These are phyloP conservation scores for Drosophila planitibia DNA, from an alignment of 2,888 invertebrate genomes.

Conservation along the genomic window DNA sequence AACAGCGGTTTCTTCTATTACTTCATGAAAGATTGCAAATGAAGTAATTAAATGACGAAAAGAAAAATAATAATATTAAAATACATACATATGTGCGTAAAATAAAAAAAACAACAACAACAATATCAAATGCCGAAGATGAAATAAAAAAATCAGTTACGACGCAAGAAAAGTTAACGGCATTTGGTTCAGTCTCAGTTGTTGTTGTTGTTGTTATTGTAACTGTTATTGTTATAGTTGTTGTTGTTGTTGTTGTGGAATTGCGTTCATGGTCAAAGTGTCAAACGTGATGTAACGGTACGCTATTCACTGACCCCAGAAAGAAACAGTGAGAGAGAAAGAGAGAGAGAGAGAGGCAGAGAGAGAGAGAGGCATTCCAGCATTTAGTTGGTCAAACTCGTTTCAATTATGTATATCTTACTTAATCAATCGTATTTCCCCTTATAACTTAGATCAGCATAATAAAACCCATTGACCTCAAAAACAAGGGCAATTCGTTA, in stretches of 20 bases:
- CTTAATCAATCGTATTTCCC: neutral
- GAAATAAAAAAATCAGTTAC: conserved; percentile 45
- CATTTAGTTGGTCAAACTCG: neutral
- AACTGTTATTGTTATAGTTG: conserved; percentile 2
- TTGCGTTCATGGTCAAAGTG: conserved; percentile 77
- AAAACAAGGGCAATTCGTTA: neutral
- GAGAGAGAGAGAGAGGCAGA: neutral
- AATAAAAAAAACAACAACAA: conserved; percentile 17
- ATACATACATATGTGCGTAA: neutral
- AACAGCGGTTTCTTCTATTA: conserved; percentile 76
- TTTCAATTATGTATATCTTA: neutral
- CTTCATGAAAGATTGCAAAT: conserved; percentile 78
- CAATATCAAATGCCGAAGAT: conserved; percentile 31
- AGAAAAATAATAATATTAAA: conserved; percentile 13
- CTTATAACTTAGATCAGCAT: neutral
- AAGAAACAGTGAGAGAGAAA: neutral
- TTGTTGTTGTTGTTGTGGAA: conserved; percentile 30
- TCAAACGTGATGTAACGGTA: conserved; percentile 66
- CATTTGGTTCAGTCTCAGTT: conserved; percentile 48
- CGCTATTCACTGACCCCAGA: conserved; percentile 46
- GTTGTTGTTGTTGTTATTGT: neutral
- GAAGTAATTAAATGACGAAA: conserved; percentile 70
- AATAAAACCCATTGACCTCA: neutral
- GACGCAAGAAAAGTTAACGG: conserved; percentile 60
- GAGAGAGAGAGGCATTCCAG: neutral